Conservation (phyloP, 1,140 invertebrate species). For the Diabrotica virgifera region DNA sequence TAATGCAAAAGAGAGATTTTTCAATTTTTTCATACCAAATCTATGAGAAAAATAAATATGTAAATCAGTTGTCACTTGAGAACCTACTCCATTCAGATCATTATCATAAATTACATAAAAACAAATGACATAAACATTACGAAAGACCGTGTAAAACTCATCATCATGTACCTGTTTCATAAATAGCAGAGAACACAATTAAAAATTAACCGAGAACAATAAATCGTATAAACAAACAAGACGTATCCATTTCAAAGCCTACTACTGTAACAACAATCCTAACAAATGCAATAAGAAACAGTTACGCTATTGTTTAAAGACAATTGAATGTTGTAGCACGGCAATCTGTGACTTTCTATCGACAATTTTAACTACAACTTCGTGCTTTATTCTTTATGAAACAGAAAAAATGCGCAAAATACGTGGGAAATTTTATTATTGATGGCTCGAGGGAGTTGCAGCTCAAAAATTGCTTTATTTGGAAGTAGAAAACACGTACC, state of each 20-base stretch:
- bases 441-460: not conserved
- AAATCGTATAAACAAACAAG: conserved; percentile 12
- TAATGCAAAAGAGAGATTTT: too few species aligned
- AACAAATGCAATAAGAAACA: conserved; percentile 16
- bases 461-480: conserved; percentile 11
- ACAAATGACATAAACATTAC: too few species aligned
- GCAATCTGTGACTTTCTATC: conserved; percentile 19
- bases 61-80: too few species aligned
- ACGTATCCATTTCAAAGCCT: conserved; percentile 18
- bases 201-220: conserved; percentile 13
- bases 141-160: too few species aligned
- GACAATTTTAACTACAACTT: conserved; percentile 14
- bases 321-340: conserved; percentile 17
- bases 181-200: conserved; percentile 1
- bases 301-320: conserved; percentile 18
- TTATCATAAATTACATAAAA: too few species aligned
- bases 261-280: conserved; percentile 13
- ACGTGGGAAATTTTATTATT: conserved; percentile 17
- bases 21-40: too few species aligned
- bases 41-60: too few species aligned
- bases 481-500: conserved; percentile 8
- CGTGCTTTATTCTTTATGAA: conserved; percentile 15
- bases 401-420: conserved; percentile 14
- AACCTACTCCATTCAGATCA: too few species aligned
- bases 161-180: not conserved